Base-by-base conservation (phyloP, 2,888 invertebrate genomes). In the Cyaniris semiargus region DNA sequence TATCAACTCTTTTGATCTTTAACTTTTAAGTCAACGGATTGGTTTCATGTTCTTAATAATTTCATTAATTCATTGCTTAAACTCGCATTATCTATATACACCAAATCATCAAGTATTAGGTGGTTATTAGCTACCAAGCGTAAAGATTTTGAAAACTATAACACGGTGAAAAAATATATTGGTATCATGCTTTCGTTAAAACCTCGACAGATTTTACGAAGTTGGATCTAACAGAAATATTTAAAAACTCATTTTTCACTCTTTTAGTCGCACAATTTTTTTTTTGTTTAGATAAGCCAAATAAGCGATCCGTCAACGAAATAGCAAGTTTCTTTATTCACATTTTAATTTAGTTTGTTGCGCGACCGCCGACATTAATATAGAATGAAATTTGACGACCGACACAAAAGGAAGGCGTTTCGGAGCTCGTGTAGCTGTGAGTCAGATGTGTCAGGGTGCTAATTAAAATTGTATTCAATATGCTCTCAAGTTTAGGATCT, bases 381-480 rank as follows among this genome's bases (percentile, higher is more conserved):
- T 66, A 66, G 15, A 66, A 66, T 66, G 66, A 66, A 31, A 66
- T 66, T 66, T 66, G 66, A 66, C 27, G 66, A 27, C 27, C 66
- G 66, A 66, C 27, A 66, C 66, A 66, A 66, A 66, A 66, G 66
- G 66, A 27, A 15, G 15, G 66, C 66, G 27, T 60, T 23, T 10
- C 5, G 60, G 10, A 66, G 13, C 8, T 23, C 21, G 23, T 66
- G 18, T 66, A 27, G 66, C 66, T 27, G 66, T 66, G 66, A 66
- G 15, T 66, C 15, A 15, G 18, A 66, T 27, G 66, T 66, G 27
- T 18, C 66, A 66, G 66, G 66, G 15, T 31, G 66, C 66, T 66
- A 66, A 66, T 66, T 66, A 66, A 66, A 31, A 27, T 66, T 66
- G 66, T 31, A 66, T 27, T 27, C 27, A 66, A 27, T 31, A 66